A percentile compares a stretch with the other conserved stretches of the same genome.
Evolutionary conservation across 2,888 invertebrate species (phyloP).

Genomic region (Villa cingulata): DNA sequence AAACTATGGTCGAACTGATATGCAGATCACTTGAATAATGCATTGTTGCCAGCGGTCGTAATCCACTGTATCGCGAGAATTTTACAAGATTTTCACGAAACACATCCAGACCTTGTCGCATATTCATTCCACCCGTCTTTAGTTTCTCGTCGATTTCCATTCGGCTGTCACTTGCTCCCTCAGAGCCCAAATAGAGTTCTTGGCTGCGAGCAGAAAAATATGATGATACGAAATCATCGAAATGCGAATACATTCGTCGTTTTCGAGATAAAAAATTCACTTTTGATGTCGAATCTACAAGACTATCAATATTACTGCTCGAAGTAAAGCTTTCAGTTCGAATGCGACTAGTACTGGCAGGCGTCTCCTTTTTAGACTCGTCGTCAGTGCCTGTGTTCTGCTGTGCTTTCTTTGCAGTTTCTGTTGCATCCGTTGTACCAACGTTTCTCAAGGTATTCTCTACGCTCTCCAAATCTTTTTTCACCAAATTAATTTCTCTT

Average conservation of each 20-base stretch:
- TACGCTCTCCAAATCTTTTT: conserved; percentile 57
- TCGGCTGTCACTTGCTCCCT: conserved; percentile 7
- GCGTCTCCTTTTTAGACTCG: too few species aligned
- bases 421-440: not conserved
- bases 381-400: too few species aligned
- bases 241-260: conserved; percentile 40
- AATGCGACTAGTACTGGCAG: too few species aligned
- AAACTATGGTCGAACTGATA: conserved; percentile 73
- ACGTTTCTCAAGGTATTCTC: conserved; percentile 43
- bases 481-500: conserved; percentile 60
- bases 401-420: not conserved
- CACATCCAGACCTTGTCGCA: conserved; percentile 44
- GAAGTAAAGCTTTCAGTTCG: not conserved
- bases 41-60: conserved; percentile 71
- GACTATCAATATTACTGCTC: conserved; percentile 1
- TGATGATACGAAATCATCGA: conserved; percentile 77
- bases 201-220: conserved; percentile 68
- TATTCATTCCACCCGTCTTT: conserved; percentile 1
- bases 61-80: conserved; percentile 64
- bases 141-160: conserved; percentile 7
- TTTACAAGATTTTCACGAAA: conserved; percentile 78
- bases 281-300: conserved; percentile 5
- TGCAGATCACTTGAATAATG: conserved; percentile 83
- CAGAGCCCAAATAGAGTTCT: conserved; percentile 46
- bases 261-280: conserved; percentile 12